phyloP scores from a whole-genome alignment of 1,140 invertebrate genomes.

The Trachymyrmex cornetzi region DNA sequence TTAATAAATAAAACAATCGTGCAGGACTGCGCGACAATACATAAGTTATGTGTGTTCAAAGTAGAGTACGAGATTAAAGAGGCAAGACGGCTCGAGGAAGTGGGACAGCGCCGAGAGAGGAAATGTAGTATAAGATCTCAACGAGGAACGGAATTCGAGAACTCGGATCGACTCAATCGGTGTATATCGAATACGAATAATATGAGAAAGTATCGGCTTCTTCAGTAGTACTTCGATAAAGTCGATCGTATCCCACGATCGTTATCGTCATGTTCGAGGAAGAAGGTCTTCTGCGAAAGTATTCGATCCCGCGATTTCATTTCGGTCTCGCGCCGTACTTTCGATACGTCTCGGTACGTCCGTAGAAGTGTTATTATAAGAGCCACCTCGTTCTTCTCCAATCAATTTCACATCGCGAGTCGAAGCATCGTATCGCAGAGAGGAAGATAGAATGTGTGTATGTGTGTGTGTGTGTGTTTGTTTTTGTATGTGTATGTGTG shows the following conservation, averaged over 20 bases:
- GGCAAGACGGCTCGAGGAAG: background rate
- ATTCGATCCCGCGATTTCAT: constrained; percentile 39
- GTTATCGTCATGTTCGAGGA: constrained; percentile 42
- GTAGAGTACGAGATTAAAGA: constrained; percentile 38
- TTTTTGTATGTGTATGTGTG: background rate
- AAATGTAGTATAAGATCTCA: constrained; percentile 12
- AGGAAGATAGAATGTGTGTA: background rate
- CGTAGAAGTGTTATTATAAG: constrained; percentile 38
- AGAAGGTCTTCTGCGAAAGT: constrained; percentile 42
- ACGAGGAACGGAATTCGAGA: constrained; percentile 40
- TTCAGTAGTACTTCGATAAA: constrained; percentile 30
- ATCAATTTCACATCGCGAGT: constrained; percentile 49
- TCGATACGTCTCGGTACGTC: constrained; percentile 27
- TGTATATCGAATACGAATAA: constrained; percentile 63
- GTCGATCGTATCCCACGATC: constrained; percentile 43
- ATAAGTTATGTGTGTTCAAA: constrained; percentile 10
- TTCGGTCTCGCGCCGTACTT: constrained; percentile 18
- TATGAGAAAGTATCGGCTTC: constrained; percentile 40
- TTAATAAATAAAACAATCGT: constrained; percentile 16
- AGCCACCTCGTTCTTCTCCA: constrained; percentile 32
- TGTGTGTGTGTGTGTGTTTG: too few species aligned
- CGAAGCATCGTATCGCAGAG: background rate
- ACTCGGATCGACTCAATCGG: constrained; percentile 32
- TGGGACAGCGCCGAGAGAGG: background rate
- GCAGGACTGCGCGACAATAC: background rate